Evolutionary conservation across 2,888 invertebrate species (phyloP), one percentile per base, ranked within the genome.

Genomic region (Acanthosepion pharaonis): DNA sequence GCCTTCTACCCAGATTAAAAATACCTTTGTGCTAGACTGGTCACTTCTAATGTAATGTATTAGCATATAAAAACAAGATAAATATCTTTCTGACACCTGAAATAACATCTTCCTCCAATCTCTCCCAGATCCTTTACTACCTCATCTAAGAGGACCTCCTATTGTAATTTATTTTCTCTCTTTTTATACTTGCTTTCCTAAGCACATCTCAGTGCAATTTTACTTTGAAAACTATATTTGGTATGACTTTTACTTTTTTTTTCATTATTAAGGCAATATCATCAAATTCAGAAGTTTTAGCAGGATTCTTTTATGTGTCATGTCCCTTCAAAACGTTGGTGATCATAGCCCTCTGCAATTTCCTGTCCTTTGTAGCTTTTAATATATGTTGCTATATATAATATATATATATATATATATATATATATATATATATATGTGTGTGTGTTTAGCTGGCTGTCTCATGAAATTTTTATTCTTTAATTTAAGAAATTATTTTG

Each of bases 41-140:
- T 78, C 78, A 78, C n/a, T 78, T 78, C n/a, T 9, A 78, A n/a
- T 78, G 78, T 78, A 33, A 78, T 78, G n/a, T n/a, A 78, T 78
- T 33, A 78, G 78, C n/a, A 78, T 78, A 78, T 78, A n/a, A 78
- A 78, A 78, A 78, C 78, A 78, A 78, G 78, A 78, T 78, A 78
- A 78, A 78, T 78, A 78, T 78, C 78, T 78, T 78, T 78, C n/a
- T 78, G 78, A 78, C 78, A 78, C 8, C 15, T n/a, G 78, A 78
- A 78, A 78, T 78, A 78, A 78, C n/a, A 78, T n/a, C 78, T 33
- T 33, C n/a, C 6, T n/a, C 33, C 78, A n/a, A n/a, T n/a, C n/a
- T 78, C 18, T 33, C 33, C n/a, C 8, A n/a, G 11, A 78, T 33
- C n/a, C 18, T n/a, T 15, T n/a, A n/a, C n/a, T n/a, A 15, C 78